phyloP scores from a whole-genome alignment of 64 coral and sea anemone genomes.

The Astreopora myriophthalma region DNA sequence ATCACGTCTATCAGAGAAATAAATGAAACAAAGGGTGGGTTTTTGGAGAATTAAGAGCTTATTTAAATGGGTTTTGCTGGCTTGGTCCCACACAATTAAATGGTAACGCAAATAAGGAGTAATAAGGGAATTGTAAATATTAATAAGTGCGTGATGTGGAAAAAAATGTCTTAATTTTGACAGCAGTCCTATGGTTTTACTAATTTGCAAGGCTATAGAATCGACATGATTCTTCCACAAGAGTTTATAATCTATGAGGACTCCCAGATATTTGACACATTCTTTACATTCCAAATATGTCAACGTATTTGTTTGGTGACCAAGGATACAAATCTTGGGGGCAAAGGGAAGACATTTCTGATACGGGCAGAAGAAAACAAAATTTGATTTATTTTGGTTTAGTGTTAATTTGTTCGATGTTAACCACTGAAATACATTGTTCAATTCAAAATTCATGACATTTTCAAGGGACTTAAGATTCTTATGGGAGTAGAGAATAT shows the following conservation, averaged over 20 bases:
- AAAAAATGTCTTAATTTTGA: conserved; percentile 43
- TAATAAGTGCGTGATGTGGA: conserved; percentile 40
- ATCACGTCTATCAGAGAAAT: too few relatives aligned
- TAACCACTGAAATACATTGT: background rate
- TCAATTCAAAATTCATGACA: background rate
- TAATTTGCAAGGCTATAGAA: conserved; percentile 26
- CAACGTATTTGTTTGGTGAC: conserved; percentile 12
- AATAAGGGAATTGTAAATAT: conserved; percentile 48
- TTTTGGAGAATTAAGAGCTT: background rate
- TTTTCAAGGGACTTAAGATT: background rate
- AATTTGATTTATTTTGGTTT: conserved; percentile 3
- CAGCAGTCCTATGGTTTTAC: conserved; percentile 12
- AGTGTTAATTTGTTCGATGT: conserved; percentile 3
- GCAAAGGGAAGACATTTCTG: conserved; percentile 14
- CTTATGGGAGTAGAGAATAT: background rate
- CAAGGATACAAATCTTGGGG: conserved; percentile 14
- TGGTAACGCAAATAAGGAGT: conserved; percentile 19
- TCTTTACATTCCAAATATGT: conserved; percentile 26
- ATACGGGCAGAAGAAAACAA: conserved; percentile 28
- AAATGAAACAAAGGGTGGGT: background rate
- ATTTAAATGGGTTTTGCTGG: background rate
- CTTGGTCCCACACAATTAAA: conserved; percentile 38
- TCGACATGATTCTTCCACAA: conserved; percentile 28
- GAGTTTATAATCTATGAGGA: background rate
- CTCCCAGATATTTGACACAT: background rate